phyloP scores from a whole-genome alignment of 2,113 vertebrate species.

The Marcusenius ussheri region DNA sequence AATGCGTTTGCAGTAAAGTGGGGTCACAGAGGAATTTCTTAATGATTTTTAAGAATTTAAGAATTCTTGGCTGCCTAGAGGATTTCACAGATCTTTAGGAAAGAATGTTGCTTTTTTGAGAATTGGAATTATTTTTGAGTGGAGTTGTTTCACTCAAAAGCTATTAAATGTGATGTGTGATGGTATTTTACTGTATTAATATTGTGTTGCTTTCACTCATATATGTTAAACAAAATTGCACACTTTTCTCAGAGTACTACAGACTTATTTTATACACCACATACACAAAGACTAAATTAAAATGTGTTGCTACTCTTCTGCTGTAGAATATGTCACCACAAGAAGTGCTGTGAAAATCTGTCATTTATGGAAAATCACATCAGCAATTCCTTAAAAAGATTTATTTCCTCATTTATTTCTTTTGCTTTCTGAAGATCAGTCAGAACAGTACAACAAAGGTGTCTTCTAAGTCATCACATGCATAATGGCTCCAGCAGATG shows the following conservation, averaged over 20 bases:
- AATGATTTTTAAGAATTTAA: not conserved
- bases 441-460: not conserved
- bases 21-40: not conserved
- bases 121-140: not conserved
- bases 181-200: not conserved
- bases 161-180: not conserved
- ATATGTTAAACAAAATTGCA: conserved; percentile 13
- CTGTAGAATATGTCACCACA: not conserved
- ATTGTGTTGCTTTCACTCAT: conserved; percentile 11
- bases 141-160: not conserved
- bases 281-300: not conserved
- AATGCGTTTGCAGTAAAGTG: not conserved
- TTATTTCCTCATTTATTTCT: not conserved
- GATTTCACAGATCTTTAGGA: not conserved
- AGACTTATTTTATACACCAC: not conserved
- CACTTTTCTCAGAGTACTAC: not conserved
- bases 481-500: not conserved
- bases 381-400: not conserved
- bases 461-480: not conserved
- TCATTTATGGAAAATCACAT: not conserved
- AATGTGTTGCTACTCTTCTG: not conserved
- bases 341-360: not conserved
- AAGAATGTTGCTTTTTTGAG: not conserved
- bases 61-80: not conserved
- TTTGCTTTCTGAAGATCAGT: not conserved